phyloP scores from a whole-genome alignment of 2,888 invertebrate genomes.

The Aleiodes testaceus region DNA sequence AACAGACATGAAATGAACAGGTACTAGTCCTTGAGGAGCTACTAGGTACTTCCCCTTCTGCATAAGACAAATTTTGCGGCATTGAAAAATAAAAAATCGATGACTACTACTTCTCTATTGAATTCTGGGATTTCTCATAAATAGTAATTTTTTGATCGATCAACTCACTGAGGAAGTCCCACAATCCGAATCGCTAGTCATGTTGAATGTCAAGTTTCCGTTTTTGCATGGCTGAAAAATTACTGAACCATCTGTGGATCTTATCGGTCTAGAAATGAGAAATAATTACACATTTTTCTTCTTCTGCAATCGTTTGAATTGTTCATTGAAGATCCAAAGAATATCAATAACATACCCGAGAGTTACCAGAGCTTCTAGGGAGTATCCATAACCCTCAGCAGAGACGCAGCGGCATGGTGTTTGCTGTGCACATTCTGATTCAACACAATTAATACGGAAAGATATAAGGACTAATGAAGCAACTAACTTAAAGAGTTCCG shows the following conservation, averaged over 20 bases:
- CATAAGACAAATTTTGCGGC: no score
- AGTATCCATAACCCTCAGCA: constrained; percentile 63
- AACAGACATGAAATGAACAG: no score
- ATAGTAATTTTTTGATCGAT: not conserved
- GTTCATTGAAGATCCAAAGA: not conserved
- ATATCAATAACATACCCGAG: constrained; percentile 53
- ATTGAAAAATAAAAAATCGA: no score
- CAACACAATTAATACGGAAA: not conserved
- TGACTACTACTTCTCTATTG: no score
- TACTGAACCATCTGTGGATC: constrained; percentile 56
- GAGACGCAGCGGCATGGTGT: constrained; percentile 65
- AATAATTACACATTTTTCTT: not conserved
- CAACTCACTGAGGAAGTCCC: constrained; percentile 56
- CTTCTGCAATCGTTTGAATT: not conserved
- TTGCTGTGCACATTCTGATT: constrained; percentile 56
- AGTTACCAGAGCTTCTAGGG: constrained; percentile 55
- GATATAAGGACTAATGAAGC: not conserved
- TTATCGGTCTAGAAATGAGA: constrained; percentile 30
- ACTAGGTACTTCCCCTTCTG: no score
- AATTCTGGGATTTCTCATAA: no score
- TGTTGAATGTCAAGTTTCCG: constrained; percentile 44
- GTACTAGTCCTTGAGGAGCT: no score
- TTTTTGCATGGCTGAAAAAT: constrained; percentile 71
- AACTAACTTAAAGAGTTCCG: not conserved
- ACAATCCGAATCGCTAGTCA: constrained; percentile 43